Conservation (phyloP, 1,140 invertebrate genomes). For the Glomeris maerens region DNA sequence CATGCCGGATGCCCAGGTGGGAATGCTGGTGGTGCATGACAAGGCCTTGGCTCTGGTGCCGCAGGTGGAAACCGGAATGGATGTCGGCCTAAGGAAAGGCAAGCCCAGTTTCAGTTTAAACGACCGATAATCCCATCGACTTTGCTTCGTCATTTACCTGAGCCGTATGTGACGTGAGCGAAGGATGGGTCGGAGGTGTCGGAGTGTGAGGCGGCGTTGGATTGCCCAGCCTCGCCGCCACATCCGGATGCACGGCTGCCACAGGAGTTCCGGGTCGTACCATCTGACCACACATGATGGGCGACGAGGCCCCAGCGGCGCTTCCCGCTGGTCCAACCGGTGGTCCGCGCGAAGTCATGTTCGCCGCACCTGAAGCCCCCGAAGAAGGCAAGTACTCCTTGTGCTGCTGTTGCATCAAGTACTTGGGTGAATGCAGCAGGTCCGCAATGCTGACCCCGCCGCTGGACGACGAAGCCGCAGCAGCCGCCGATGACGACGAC, state of each 20-base stretch:
- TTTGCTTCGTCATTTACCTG: constrained; percentile 10
- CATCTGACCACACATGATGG: constrained; percentile 13
- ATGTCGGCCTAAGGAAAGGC: constrained; percentile 8
- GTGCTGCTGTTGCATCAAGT: constrained; percentile 17
- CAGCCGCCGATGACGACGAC: background rate
- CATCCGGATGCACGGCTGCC: constrained; percentile 15
- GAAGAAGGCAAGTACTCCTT: constrained; percentile 18
- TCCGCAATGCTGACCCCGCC: constrained; percentile 27
- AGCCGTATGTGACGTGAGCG: constrained; percentile 8
- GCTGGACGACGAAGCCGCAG: background rate
- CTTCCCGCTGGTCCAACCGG: constrained; percentile 37
- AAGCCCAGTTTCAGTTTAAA: too few species aligned
- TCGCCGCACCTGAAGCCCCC: constrained; percentile 36
- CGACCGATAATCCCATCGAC: too few species aligned
- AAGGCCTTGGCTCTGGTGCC: constrained; percentile 14
- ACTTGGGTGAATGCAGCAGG: constrained; percentile 26
- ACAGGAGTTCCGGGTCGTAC: constrained; percentile 17
- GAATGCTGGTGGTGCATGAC: constrained; percentile 13
- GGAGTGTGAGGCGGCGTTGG: constrained; percentile 18
- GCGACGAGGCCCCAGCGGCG: constrained; percentile 34
- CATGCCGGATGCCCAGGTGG: constrained; percentile 13
- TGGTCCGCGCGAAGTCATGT: constrained; percentile 58
- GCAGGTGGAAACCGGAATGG: constrained; percentile 12
- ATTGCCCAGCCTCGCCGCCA: constrained; percentile 15
- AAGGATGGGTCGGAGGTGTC: constrained; percentile 12